phyloP scores from a whole-genome alignment of 2,888 invertebrate species.

The Periphyllus acericola region DNA sequence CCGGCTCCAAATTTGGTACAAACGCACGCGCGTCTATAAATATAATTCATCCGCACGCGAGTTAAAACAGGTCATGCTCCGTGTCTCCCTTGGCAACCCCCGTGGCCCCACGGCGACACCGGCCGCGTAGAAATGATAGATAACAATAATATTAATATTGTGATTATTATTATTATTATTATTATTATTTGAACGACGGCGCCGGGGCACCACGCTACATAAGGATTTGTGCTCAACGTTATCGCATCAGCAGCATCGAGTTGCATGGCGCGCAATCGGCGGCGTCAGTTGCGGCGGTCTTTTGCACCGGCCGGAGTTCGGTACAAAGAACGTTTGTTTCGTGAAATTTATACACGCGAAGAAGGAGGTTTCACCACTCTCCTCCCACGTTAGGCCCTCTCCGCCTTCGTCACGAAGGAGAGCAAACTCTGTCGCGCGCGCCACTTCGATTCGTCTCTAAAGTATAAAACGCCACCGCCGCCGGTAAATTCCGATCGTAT shows the following conservation, averaged over 20 bases:
- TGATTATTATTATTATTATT: not conserved
- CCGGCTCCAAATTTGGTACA: slow-evolving; percentile 1
- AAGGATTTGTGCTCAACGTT: not conserved
- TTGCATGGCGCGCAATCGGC: not conserved
- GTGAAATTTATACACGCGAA: not conserved
- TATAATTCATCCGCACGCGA: not conserved
- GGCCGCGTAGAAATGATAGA: not conserved
- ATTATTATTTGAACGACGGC: not conserved
- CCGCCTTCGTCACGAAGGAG: not conserved
- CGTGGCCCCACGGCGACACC: not conserved
- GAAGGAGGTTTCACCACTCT: not conserved
- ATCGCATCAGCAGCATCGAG: not conserved
- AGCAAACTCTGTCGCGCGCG: not conserved
- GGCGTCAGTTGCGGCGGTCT: not conserved
- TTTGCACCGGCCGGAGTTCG: not conserved
- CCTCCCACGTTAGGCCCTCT: not conserved
- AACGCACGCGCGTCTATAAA: not conserved
- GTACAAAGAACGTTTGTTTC: not conserved
- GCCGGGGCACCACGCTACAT: not conserved
- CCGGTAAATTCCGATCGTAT: not conserved
- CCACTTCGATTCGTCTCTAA: not conserved
- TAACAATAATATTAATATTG: not conserved
- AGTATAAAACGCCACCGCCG: not conserved
- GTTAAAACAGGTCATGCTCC: not conserved
- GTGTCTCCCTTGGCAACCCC: not conserved